Percentiles rank a stretch among this genome's conserved stretches.
Conservation (phyloP, 2,113 vertebrate genomes). For the Puntigrus tetrazona region DNA sequence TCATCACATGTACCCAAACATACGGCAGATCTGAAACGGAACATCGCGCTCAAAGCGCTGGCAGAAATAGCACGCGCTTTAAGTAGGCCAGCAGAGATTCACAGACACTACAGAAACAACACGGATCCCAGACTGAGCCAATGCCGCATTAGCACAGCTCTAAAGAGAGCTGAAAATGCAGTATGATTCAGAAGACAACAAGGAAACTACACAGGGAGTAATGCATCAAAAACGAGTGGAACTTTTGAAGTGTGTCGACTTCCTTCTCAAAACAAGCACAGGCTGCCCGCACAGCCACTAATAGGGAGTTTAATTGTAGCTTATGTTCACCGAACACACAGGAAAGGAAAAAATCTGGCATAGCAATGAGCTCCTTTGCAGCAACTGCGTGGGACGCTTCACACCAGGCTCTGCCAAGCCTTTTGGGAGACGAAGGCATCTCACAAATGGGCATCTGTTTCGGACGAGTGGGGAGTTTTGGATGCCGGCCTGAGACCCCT, state of each 20-base stretch:
- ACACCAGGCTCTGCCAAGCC: slow-evolving; percentile 23
- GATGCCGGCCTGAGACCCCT: slow-evolving; percentile 8
- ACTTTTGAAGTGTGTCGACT: slow-evolving; percentile 21
- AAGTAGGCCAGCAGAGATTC: slow-evolving; percentile 68
- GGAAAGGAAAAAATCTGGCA: slow-evolving; percentile 28
- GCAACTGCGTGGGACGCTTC: slow-evolving; percentile 28
- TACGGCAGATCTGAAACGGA: slow-evolving; percentile 27
- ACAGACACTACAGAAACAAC: slow-evolving; percentile 52
- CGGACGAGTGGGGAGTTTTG: background rate
- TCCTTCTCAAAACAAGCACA: slow-evolving; percentile 5
- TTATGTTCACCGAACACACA: slow-evolving; percentile 4
- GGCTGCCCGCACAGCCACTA: background rate
- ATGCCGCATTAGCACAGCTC: background rate
- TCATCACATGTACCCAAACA: slow-evolving; percentile 29
- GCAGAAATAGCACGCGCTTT: slow-evolving; percentile 59
- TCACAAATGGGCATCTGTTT: slow-evolving; percentile 26
- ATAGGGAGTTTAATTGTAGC: slow-evolving; percentile 38
- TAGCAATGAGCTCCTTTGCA: slow-evolving; percentile 3
- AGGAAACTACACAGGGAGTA: background rate
- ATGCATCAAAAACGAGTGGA: slow-evolving; percentile 9
- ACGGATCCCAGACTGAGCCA: slow-evolving; percentile 23
- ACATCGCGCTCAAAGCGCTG: slow-evolving; percentile 49
- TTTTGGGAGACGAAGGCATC: slow-evolving; percentile 28
- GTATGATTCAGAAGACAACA: background rate
- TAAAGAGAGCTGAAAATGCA: background rate